These are phyloP conservation scores for Oscheius onirici DNA, from an alignment of 2,888 invertebrate genomes.

Conservation along the genomic window DNA sequence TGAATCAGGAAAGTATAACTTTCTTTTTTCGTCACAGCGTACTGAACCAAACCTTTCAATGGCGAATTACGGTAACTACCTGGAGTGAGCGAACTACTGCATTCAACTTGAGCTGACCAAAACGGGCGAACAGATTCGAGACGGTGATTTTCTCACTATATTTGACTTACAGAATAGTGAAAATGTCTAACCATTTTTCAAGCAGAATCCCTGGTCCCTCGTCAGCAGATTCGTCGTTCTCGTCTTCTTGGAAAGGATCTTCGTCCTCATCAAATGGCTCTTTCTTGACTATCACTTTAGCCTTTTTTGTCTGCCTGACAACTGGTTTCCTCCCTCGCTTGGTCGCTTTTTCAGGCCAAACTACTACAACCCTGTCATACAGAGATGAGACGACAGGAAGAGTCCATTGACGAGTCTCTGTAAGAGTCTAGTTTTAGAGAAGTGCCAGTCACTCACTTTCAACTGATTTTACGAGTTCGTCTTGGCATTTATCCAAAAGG, in stretches of 20 bases:
- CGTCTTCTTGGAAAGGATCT: not conserved
- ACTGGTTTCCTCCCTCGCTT: conserved; percentile 16
- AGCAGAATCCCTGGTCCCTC: not conserved
- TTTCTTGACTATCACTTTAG: not conserved
- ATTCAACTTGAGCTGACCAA: conserved; percentile 18
- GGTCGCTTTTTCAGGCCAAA: not conserved
- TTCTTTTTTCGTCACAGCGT: conserved; percentile 3
- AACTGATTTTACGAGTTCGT: not conserved
- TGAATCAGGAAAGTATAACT: conserved; percentile 8
- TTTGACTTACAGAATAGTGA: not conserved
- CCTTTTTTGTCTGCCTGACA: not conserved
- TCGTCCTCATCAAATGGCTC: not conserved
- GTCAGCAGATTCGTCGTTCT: not conserved
- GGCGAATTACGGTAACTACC: not conserved
- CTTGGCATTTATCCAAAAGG: conserved; percentile 10
- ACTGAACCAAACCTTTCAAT: not conserved
- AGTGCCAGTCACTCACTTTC: not conserved
- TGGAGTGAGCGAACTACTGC: conserved; percentile 19
- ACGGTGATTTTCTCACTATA: conserved; percentile 4
- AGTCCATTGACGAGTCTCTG: conserved; percentile 13
- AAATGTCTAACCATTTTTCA: not conserved
- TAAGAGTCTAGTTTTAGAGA: not conserved
- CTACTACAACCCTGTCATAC: not conserved
- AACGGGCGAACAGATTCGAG: conserved; percentile 7
- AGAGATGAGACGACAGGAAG: conserved; percentile 6